Evolutionary conservation across 2,797 vertebrate genomes (phyloP).

Genomic region (Poecile montanus): DNA sequence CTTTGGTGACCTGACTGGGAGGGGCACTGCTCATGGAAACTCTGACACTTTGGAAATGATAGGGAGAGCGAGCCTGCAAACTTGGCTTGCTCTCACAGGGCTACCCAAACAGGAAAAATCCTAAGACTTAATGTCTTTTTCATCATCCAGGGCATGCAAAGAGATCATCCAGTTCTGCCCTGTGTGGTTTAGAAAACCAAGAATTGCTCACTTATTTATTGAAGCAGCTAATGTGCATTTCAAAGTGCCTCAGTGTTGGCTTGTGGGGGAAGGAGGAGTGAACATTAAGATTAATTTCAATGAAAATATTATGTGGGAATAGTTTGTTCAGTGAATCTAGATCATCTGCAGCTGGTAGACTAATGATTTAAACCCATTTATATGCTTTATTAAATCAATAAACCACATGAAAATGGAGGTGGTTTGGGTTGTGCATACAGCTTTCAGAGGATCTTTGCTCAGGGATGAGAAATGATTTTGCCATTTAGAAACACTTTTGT

Average conservation of each 20-base stretch:
- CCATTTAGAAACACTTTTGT: neutral
- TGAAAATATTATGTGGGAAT: conserved; percentile 26
- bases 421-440: neutral
- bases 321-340: neutral
- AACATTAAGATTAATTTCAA: conserved; percentile 4
- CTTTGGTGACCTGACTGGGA: neutral
- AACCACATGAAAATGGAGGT: neutral
- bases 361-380: neutral
- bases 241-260: neutral
- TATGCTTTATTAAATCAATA: conserved; percentile 17
- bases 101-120: conserved; percentile 47
- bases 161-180: conserved; percentile 9
- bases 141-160: neutral
- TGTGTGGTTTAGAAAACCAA: conserved; percentile 18
- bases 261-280: neutral
- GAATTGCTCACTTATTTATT: conserved; percentile 32
- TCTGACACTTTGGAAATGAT: neutral
- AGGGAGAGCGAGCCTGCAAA: neutral
- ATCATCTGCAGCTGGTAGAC: neutral
- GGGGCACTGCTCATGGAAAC: conserved; percentile 25
- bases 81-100: neutral
- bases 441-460: neutral
- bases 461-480: neutral
- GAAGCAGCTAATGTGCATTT: conserved; percentile 21
- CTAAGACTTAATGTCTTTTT: conserved; percentile 9